phyloP scores from a whole-genome alignment of 2,113 vertebrate species.

The Ceyx cyanopectus region DNA sequence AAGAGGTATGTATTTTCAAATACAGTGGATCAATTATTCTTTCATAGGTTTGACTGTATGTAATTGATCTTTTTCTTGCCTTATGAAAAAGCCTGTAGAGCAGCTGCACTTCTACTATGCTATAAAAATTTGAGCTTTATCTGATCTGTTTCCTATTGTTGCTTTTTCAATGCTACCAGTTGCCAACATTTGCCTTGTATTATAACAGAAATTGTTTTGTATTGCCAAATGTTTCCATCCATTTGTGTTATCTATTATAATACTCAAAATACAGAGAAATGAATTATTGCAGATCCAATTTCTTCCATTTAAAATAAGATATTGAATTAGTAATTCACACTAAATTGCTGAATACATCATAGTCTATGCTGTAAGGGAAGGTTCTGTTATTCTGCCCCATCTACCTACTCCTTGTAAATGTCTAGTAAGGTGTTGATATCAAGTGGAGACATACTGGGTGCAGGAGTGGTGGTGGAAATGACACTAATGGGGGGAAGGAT shows the following conservation, averaged over 20 bases:
- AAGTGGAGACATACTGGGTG: rapidly evolving
- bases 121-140: background rate
- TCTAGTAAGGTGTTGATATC: background rate
- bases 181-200: background rate
- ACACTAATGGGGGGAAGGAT: background rate
- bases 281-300: background rate
- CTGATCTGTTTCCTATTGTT: background rate
- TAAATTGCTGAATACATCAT: background rate
- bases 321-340: background rate
- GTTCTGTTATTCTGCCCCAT: background rate
- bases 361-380: background rate
- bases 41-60: background rate
- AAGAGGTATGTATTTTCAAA: background rate
- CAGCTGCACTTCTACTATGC: background rate
- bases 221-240: background rate
- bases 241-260: background rate
- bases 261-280: background rate
- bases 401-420: background rate
- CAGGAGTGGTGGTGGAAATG: background rate
- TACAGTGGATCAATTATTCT: background rate
- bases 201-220: background rate
- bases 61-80: background rate
- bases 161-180: background rate
- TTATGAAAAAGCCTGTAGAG: background rate
- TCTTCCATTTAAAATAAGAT: slow-evolving; percentile 44